phyloP scores from a whole-genome alignment of 2,797 vertebrate genomes.

The Rhinichthys osculus region DNA sequence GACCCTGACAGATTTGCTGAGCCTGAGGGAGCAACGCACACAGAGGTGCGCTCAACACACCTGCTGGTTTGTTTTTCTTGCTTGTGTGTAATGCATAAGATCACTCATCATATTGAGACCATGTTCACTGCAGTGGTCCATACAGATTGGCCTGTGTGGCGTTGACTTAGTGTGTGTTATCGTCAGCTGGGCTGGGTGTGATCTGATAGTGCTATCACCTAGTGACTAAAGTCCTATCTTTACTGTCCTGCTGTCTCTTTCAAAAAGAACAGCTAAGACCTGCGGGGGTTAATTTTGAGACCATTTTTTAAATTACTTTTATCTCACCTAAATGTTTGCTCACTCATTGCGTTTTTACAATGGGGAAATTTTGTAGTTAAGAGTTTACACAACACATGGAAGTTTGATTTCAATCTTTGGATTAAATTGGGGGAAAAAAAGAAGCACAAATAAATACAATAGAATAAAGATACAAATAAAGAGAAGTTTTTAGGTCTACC shows the following conservation, averaged over 20 bases:
- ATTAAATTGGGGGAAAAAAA: too few relatives aligned
- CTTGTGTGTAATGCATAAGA: conserved; percentile 3
- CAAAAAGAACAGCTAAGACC: conserved; percentile 51
- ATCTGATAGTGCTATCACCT: conserved; percentile 14
- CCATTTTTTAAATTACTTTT: too few relatives aligned
- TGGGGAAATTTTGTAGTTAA: too few relatives aligned
- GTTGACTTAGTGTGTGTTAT: conserved; percentile 63
- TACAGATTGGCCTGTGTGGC: background rate
- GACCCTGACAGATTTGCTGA: conserved; percentile 43
- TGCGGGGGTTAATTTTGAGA: too few relatives aligned
- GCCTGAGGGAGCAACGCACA: conserved; percentile 61
- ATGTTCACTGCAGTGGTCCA: background rate
- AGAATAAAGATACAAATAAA: too few relatives aligned
- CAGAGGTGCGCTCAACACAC: conserved; percentile 72
- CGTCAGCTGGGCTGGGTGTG: conserved; percentile 29
- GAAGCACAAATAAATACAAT: too few relatives aligned
- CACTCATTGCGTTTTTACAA: too few relatives aligned
- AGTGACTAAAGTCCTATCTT: conserved; percentile 74
- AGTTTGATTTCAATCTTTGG: too few relatives aligned
- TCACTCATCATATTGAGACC: background rate
- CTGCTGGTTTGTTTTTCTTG: conserved; percentile 55
- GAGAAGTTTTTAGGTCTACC: too few relatives aligned
- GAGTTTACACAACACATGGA: too few relatives aligned
- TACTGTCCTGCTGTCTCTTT: conserved; percentile 71
- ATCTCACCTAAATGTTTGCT: too few relatives aligned